Base-by-base conservation (phyloP, 1,140 invertebrate genomes). In the Trinorchestia longiramus region DNA sequence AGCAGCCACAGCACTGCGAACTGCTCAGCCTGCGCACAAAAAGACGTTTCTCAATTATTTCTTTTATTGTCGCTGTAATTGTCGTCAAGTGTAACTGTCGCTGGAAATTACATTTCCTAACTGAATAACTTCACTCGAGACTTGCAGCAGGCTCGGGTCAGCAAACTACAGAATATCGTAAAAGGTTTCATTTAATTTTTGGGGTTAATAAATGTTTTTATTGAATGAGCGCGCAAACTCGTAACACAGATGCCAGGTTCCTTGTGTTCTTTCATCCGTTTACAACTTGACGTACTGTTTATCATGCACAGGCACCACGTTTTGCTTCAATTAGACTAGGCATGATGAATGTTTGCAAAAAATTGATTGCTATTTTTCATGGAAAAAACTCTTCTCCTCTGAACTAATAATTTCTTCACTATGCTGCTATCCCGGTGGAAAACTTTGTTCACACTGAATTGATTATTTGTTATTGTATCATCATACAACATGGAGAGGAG, bases 1-100 rank as follows among this genome's bases (percentile, higher is more conserved):
- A 99, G 98, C 62, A 99, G 97, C 98, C 98, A 99, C 96, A 99
- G 97, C 57, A 99, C 98, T 0, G 98, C 98, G 97, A 99, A 98
- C 97, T 99, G 99, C 97, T 99, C 98, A 91, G 98, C 98, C 99
- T 99, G 98, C 42, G 11, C 45, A 95, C 43, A 43, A 95, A 95
- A 23, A 36, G 11, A 23, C 11, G 62, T 77, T 77, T 36, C 28
- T 77, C 62, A 23, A 11, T 77, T 77, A 77, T 77, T 77, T 77
- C 62, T 77, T 36, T 77, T 77, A 36, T 3, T 36, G 62, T 77
- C 6, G 62, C 62, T 77, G 62, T 36, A 15, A 36, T 23, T 23
- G 11, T 23, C 62, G 62, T 36, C 62, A 77, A 15, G 62, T 77
- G 28, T 77, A 77, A 77, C 36, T 77, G 28, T 77, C 11, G 1